Percentiles rank a stretch among this genome's conserved stretches.
phyloP scores from a whole-genome alignment of 2,888 invertebrate species.

The Lasioglossum pauxillum region DNA sequence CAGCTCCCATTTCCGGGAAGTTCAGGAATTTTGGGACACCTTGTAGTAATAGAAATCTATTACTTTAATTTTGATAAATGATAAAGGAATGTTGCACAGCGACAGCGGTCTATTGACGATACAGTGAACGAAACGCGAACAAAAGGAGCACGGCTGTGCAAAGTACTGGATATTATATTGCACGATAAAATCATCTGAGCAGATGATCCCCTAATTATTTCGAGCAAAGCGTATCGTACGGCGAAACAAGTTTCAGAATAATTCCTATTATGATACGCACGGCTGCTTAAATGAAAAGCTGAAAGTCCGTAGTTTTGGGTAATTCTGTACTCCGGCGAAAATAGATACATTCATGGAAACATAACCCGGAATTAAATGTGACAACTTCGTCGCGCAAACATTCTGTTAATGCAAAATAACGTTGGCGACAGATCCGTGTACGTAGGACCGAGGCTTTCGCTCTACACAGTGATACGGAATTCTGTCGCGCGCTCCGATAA shows the following conservation, averaged over 20 bases:
- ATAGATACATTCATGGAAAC: neutral
- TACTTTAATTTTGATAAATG: neutral
- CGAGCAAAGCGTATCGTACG: neutral
- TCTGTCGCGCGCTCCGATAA: neutral
- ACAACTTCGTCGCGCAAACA: neutral
- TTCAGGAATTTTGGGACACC: too few relatives aligned
- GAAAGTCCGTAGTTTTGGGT: conserved; percentile 2
- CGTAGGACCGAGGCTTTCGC: neutral
- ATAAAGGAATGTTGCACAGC: neutral
- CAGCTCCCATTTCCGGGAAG: too few relatives aligned
- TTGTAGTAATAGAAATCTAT: too few relatives aligned
- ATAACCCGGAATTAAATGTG: neutral
- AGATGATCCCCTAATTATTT: conserved; percentile 18
- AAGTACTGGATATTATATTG: neutral
- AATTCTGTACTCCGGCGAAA: neutral
- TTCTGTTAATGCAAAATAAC: neutral
- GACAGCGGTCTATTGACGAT: neutral
- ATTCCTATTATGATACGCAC: neutral
- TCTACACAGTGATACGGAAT: neutral
- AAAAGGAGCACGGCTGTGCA: neutral
- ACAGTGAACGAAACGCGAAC: neutral
- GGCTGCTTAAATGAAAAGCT: conserved; percentile 1
- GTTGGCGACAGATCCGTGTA: neutral
- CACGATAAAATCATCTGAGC: neutral
- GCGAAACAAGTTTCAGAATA: conserved; percentile 11